These are phyloP conservation scores for Rana temporaria DNA, from an alignment of 2,113 vertebrate species.

Conservation along the genomic window DNA sequence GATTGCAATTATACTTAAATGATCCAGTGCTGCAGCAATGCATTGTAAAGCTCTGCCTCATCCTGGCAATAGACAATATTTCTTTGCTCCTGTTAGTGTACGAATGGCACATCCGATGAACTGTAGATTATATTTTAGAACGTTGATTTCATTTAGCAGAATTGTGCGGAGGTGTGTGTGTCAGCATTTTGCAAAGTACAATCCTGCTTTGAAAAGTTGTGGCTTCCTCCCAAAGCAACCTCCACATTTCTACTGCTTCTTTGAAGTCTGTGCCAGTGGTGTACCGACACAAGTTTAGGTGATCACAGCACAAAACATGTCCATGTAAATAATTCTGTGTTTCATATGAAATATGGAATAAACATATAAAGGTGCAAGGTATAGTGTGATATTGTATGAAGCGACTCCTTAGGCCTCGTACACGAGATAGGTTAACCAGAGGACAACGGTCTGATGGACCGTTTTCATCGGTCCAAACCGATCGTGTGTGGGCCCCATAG, in stretches of 20 bases:
- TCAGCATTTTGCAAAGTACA: conserved; percentile 67
- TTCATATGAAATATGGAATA: too few species aligned
- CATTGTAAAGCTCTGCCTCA: too few species aligned
- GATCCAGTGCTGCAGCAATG: too few species aligned
- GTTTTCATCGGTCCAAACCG: too few species aligned
- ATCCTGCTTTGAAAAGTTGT: conserved; percentile 63
- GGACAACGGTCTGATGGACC: too few species aligned
- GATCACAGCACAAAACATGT: conserved; percentile 50
- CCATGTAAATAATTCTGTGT: neutral
- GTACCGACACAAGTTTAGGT: conserved; percentile 18
- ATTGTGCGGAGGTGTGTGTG: conserved; percentile 65
- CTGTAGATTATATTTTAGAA: conserved; percentile 32
- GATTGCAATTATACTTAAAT: too few species aligned
- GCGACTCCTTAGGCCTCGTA: too few species aligned
- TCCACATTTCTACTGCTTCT: conserved; percentile 60
- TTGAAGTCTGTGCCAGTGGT: conserved; percentile 59
- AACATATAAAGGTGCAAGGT: too few species aligned
- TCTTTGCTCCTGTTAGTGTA: neutral
- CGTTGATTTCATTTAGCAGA: conserved; percentile 53
- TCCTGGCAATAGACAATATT: too few species aligned
- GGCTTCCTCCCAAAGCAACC: conserved; percentile 61
- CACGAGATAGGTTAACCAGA: too few species aligned
- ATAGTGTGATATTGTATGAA: too few species aligned
- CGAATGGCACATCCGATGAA: conserved; percentile 6
- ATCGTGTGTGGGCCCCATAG: too few species aligned